Percentiles rank a stretch among this genome's conserved stretches.
Conservation (phyloP, 2,113 vertebrate genomes). For the Leuciscus idus region DNA sequence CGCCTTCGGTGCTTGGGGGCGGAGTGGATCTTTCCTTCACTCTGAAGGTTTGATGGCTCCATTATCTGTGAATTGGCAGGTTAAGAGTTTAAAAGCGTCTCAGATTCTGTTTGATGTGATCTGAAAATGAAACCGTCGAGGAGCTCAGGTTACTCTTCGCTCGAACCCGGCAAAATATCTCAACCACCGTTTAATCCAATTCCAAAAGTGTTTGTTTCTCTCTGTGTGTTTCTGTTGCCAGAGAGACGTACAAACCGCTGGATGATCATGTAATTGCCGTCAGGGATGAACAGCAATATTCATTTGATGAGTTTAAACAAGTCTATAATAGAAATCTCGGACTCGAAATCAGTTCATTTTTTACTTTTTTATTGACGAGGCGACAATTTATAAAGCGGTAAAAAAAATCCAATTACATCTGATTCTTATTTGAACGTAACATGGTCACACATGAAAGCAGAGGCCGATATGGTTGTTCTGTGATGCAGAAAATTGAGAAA, state of each 20-base stretch:
- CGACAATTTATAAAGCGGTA: conserved; percentile 19
- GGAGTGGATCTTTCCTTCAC: conserved; percentile 5
- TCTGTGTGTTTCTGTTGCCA: conserved; percentile 12
- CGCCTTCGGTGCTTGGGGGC: conserved; percentile 28
- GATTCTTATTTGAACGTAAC: conserved; percentile 23
- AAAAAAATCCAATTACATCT: conserved; percentile 31
- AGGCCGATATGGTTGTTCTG: conserved; percentile 16
- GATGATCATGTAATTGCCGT: conserved; percentile 3
- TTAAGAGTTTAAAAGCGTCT: conserved; percentile 30
- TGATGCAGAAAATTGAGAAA: conserved; percentile 29
- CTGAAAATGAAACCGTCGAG: conserved; percentile 9
- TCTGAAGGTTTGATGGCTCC: conserved; percentile 35
- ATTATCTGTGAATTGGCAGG: conserved; percentile 32
- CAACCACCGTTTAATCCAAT: not conserved
- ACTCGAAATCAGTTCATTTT: conserved; percentile 15
- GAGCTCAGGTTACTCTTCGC: conserved; percentile 11
- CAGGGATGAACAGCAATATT: conserved; percentile 19
- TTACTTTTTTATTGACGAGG: conserved; percentile 1
- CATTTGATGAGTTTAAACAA: conserved; percentile 33
- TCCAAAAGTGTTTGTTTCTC: conserved; percentile 5
- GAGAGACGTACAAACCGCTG: conserved; percentile 17
- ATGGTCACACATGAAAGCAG: not conserved
- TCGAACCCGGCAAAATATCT: not conserved
- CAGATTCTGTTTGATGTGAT: conserved; percentile 1
- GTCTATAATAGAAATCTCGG: conserved; percentile 32